phyloP scores from a whole-genome alignment of 2,113 vertebrate species.

The Euleptes europaea region DNA sequence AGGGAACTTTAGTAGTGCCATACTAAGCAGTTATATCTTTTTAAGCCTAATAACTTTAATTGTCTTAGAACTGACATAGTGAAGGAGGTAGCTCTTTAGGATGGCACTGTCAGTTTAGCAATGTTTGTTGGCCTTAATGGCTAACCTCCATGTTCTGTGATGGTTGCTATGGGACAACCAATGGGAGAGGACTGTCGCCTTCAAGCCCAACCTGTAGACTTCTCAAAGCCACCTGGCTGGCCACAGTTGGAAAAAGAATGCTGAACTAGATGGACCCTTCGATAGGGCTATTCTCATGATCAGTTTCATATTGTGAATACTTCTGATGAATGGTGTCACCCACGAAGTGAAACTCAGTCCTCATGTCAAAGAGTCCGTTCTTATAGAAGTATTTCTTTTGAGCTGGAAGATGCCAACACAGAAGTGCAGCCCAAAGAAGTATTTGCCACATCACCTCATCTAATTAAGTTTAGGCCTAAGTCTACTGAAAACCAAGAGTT shows the following conservation, averaged over 20 bases:
- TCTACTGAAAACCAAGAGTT: background rate
- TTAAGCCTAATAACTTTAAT: no score
- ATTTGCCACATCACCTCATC: background rate
- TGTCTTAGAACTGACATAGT: background rate
- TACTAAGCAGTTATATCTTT: no score
- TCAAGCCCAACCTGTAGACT: background rate
- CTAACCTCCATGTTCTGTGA: background rate
- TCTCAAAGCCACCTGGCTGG: background rate
- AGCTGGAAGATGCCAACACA: background rate
- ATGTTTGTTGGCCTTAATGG: background rate
- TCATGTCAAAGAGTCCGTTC: background rate
- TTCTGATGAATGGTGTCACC: background rate
- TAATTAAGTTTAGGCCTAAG: background rate
- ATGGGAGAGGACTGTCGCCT: background rate
- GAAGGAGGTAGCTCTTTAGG: background rate
- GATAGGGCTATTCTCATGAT: background rate
- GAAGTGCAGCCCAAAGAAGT: background rate
- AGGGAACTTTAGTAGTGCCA: no score
- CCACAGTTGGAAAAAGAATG: background rate
- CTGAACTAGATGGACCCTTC: background rate
- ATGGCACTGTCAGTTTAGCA: background rate
- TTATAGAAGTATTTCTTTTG: background rate
- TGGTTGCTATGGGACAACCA: background rate
- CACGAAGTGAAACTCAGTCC: background rate
- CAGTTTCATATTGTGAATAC: background rate